phyloP scores from a whole-genome alignment of 2,113 vertebrate genomes.

The Psettodes erumei region DNA sequence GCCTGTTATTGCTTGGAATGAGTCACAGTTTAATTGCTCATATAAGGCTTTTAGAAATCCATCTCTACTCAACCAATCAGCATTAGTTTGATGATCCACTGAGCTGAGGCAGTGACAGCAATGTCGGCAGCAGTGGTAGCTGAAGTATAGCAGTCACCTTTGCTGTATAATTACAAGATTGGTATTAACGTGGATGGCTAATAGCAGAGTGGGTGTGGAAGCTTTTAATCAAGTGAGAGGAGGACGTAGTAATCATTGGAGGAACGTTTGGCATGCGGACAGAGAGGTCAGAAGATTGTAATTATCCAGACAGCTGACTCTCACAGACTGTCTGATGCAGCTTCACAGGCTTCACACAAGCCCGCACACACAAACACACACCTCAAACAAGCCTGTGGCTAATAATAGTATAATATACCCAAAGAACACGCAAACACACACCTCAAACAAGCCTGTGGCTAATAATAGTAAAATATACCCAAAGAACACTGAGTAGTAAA shows the following conservation, averaged over 20 bases:
- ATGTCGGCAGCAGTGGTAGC: not conserved
- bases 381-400: not conserved
- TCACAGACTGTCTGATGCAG: not conserved
- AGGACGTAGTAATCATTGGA: conserved; percentile 24
- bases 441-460: not conserved
- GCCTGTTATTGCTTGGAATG: not conserved
- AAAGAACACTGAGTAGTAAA: not conserved
- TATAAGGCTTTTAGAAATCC: not conserved
- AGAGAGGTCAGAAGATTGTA: conserved; percentile 26
- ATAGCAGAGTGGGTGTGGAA: not conserved
- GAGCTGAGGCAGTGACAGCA: not conserved
- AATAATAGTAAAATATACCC: not conserved
- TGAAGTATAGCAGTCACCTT: not conserved
- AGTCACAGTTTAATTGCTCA: conserved; percentile 10
- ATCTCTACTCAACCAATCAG: not conserved
- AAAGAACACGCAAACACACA: not conserved
- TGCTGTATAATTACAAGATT: not conserved
- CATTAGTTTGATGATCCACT: conserved; percentile 8
- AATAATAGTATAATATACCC: not conserved
- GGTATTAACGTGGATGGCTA: not conserved
- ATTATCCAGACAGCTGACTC: conserved; percentile 46
- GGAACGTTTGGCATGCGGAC: conserved; percentile 46
- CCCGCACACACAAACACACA: not conserved
- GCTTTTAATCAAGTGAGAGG: conserved; percentile 38
- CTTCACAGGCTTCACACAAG: not conserved